Conservation (phyloP, 2,797 vertebrate species). For the Glossophaga mutica region DNA sequence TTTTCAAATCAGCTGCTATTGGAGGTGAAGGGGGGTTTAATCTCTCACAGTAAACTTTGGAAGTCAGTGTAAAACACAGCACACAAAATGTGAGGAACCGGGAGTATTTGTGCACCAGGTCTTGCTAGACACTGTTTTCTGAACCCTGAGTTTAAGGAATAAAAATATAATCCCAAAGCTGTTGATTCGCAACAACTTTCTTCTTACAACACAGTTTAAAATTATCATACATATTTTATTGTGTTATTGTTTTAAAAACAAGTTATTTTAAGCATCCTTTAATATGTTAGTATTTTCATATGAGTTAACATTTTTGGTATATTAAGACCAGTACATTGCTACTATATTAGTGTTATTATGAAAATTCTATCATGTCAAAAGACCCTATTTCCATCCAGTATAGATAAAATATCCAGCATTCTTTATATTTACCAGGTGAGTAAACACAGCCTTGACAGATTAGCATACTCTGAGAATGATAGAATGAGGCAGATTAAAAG, state of each 20-base stretch:
- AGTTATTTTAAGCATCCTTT: not conserved
- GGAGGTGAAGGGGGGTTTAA: not conserved
- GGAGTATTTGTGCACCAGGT: not conserved
- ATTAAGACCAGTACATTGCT: not conserved
- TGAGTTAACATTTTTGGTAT: not conserved
- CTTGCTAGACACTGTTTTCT: not conserved
- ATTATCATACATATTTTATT: not conserved
- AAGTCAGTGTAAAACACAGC: not conserved
- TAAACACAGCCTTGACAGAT: not conserved
- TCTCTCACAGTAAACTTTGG: not conserved
- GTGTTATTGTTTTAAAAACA: not conserved
- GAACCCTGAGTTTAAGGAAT: not conserved
- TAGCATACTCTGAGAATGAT: not conserved
- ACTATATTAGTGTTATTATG: not conserved
- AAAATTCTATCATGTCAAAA: not conserved
- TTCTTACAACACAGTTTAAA: not conserved
- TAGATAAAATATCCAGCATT: not conserved
- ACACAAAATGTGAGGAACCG: not conserved
- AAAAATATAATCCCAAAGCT: not conserved
- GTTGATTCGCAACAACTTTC: not conserved
- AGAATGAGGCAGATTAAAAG: not conserved
- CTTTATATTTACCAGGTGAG: not conserved
- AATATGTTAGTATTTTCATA: not conserved
- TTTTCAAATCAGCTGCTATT: not conserved
- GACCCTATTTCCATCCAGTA: not conserved